Percentiles rank a stretch among this genome's conserved stretches.
phyloP scores from a whole-genome alignment of 1,140 invertebrate genomes.

The Drosophila chauvacae region DNA sequence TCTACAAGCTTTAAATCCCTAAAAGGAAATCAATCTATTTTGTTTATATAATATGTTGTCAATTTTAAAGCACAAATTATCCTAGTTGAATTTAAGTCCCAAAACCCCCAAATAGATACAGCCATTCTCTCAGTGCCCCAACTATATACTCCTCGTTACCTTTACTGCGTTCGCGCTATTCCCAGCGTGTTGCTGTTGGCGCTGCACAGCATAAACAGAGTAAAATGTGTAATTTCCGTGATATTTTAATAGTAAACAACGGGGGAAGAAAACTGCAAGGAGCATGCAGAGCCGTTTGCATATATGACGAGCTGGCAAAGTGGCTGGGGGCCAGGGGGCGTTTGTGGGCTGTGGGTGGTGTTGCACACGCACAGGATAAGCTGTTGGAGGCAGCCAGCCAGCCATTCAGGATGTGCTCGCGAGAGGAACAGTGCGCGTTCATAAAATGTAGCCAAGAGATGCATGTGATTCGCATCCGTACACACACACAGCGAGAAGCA shows the following conservation, averaged over 20 bases:
- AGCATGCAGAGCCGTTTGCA: conserved; percentile 64
- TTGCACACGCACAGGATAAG: conserved; percentile 73
- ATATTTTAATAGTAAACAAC: conserved; percentile 83
- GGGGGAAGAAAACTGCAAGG: conserved; percentile 68
- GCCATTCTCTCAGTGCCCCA: neutral
- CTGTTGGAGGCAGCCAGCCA: conserved; percentile 27
- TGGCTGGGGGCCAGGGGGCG: conserved; percentile 42
- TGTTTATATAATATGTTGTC: neutral
- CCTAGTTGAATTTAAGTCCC: too few relatives aligned
- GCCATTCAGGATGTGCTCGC: conserved; percentile 60
- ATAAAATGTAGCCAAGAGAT: conserved; percentile 83
- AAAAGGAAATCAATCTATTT: too few relatives aligned
- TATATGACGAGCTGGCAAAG: conserved; percentile 68
- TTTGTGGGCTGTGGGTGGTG: conserved; percentile 2
- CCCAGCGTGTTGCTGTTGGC: conserved; percentile 29
- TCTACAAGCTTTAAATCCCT: too few relatives aligned
- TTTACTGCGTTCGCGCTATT: conserved; percentile 18
- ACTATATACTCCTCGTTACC: conserved; percentile 11
- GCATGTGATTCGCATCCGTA: conserved; percentile 81
- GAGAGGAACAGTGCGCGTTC: conserved; percentile 67
- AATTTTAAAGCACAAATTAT: neutral
- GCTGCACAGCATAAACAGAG: conserved; percentile 75
- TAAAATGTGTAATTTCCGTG: conserved; percentile 84
- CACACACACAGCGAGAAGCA: conserved; percentile 29
- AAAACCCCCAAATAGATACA: neutral